Conservation (phyloP, 2,888 invertebrate species). For the Platycheirus rosarum region DNA sequence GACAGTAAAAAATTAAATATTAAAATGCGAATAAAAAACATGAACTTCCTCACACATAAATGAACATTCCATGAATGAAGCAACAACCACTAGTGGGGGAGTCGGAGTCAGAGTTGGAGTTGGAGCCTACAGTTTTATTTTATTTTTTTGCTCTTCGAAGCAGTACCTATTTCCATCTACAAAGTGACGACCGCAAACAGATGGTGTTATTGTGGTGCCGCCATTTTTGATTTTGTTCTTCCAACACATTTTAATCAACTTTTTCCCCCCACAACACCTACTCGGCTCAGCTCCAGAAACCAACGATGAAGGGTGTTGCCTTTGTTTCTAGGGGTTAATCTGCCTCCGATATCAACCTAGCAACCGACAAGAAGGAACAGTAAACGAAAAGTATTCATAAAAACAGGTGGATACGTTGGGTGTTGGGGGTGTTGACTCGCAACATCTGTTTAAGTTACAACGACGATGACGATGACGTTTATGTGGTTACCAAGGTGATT, state of each 20-base stretch:
- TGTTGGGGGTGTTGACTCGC: neutral
- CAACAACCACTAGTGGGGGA: slow-evolving; percentile 36
- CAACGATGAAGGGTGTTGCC: slow-evolving; percentile 23
- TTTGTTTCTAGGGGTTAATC: slow-evolving; percentile 57
- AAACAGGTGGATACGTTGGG: neutral
- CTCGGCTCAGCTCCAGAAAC: neutral
- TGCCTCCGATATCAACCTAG: slow-evolving; percentile 23
- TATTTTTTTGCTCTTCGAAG: slow-evolving; percentile 10
- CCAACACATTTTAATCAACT: slow-evolving; percentile 62
- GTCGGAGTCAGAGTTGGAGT: neutral
- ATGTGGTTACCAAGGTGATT: slow-evolving; percentile 64
- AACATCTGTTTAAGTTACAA: slow-evolving; percentile 21
- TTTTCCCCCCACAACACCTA: slow-evolving; percentile 64
- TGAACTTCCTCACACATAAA: slow-evolving; percentile 35
- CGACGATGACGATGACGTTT: slow-evolving; percentile 16
- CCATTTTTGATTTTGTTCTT: slow-evolving; percentile 67
- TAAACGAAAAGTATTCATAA: slow-evolving; percentile 55
- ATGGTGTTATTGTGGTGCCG: slow-evolving; percentile 66
- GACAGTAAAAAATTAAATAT: slow-evolving; percentile 28
- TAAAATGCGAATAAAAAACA: slow-evolving; percentile 27
- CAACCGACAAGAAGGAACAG: slow-evolving; percentile 3
- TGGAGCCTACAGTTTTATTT: neutral
- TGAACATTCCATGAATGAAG: slow-evolving; percentile 63
- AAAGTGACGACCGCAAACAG: slow-evolving; percentile 68
- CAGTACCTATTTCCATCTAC: slow-evolving; percentile 28